phyloP scores from a whole-genome alignment of 2,888 invertebrate species.

The Heliconius sara region DNA sequence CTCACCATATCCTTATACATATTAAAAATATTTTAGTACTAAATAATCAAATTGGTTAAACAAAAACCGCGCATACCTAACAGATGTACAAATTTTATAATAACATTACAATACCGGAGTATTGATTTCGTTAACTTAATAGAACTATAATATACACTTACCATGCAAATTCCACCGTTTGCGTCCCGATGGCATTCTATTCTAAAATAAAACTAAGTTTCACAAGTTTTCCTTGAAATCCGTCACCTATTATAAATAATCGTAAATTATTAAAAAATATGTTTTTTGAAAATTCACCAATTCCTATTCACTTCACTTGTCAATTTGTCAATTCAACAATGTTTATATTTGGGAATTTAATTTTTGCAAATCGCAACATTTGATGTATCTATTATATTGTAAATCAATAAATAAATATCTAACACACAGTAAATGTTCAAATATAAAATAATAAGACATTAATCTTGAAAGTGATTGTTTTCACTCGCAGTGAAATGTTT shows the following conservation, averaged over 20 bases:
- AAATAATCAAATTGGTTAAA: background rate
- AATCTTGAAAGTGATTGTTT: background rate
- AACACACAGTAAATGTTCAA: background rate
- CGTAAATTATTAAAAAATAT: constrained; percentile 26
- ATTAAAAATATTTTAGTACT: background rate
- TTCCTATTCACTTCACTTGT: constrained; percentile 33
- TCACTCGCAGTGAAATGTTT: background rate
- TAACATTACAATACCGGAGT: constrained; percentile 9
- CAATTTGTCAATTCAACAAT: constrained; percentile 40
- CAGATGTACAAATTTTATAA: background rate
- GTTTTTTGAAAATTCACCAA: constrained; percentile 39
- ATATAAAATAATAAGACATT: background rate
- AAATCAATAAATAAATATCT: background rate
- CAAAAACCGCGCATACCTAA: background rate
- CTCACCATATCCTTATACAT: constrained; percentile 8
- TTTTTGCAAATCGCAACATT: constrained; percentile 41
- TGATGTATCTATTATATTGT: background rate
- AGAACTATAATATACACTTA: constrained; percentile 63
- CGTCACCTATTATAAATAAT: background rate
- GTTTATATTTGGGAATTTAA: constrained; percentile 30
- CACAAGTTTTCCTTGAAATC: background rate
- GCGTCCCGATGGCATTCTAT: constrained; percentile 85
- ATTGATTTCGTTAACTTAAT: constrained; percentile 24
- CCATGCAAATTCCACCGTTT: constrained; percentile 91
- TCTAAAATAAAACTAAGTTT: constrained; percentile 16